Conservation (phyloP, 2,113 vertebrate genomes). For the Proterorhinus semilunaris region DNA sequence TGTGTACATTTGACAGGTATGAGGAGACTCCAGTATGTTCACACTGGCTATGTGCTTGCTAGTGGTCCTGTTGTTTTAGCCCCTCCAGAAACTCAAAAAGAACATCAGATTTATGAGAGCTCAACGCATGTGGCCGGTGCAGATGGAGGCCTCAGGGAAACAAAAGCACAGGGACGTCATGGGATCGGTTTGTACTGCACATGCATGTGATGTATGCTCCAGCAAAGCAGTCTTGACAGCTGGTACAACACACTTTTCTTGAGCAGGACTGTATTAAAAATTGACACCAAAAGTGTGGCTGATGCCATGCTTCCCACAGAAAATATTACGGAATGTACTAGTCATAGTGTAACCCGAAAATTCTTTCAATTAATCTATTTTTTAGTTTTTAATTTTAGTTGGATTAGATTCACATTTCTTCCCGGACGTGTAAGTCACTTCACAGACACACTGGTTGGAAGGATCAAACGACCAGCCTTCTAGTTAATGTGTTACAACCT, state of each 20-base stretch:
- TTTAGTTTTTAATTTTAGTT: not conserved
- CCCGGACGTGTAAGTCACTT: not conserved
- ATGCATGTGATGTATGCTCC: too few species aligned
- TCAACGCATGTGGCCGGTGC: constrained; percentile 28
- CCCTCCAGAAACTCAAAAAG: constrained; percentile 8
- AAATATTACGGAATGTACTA: too few species aligned
- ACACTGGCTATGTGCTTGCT: constrained; percentile 3
- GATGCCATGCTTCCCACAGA: too few species aligned
- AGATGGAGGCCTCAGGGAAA: constrained; percentile 13
- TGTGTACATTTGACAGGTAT: not conserved
- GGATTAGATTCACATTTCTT: not conserved
- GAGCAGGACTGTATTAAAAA: too few species aligned
- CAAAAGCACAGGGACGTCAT: constrained; percentile 18
- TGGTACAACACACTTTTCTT: too few species aligned
- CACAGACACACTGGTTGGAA: not conserved
- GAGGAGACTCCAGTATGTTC: not conserved
- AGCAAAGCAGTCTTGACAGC: too few species aligned
- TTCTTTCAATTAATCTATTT: not conserved
- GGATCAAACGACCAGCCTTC: not conserved
- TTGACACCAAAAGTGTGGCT: too few species aligned
- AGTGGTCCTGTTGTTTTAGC: constrained; percentile 35
- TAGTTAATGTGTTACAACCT: not conserved
- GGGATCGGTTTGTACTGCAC: not conserved
- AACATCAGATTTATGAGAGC: constrained; percentile 47
- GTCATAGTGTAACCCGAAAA: too few species aligned